Evolutionary conservation across 1,140 invertebrate genomes (phyloP).

Genomic region (Drosophila melanica): DNA sequence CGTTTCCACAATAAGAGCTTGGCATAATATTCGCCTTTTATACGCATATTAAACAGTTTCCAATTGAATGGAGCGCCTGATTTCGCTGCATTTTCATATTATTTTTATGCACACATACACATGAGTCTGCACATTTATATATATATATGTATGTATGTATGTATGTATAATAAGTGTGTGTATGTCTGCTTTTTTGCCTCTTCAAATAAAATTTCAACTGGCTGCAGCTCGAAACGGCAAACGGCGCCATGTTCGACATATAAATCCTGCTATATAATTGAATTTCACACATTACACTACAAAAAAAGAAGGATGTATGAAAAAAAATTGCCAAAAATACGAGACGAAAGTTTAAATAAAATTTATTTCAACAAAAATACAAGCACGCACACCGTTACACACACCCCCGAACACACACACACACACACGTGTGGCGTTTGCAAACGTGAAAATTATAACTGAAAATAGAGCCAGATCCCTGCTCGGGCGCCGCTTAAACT

Average conservation of each 20-base stretch:
- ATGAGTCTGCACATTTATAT: background rate
- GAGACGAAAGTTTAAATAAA: constrained; percentile 79
- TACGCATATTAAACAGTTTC: constrained; percentile 79
- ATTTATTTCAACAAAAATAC: constrained; percentile 82
- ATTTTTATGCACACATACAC: constrained; percentile 29
- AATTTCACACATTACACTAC: constrained; percentile 75
- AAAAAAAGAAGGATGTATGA: constrained; percentile 36
- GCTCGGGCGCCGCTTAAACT: constrained; percentile 30
- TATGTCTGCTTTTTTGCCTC: constrained; percentile 24
- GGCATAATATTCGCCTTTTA: constrained; percentile 66
- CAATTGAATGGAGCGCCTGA: constrained; percentile 77
- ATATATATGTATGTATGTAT: background rate
- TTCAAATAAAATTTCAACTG: constrained; percentile 60
- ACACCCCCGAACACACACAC: constrained; percentile 29
- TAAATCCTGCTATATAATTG: constrained; percentile 80
- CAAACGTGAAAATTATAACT: constrained; percentile 73
- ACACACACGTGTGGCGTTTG: constrained; percentile 43
- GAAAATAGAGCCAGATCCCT: constrained; percentile 22
- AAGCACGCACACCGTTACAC: constrained; percentile 31
- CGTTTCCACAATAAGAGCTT: constrained; percentile 38
- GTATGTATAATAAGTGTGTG: background rate
- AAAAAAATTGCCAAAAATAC: constrained; percentile 54
- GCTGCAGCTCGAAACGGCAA: constrained; percentile 37
- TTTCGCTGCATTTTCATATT: constrained; percentile 70
- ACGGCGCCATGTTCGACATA: constrained; percentile 67